Conservation (phyloP, 1,140 invertebrate species). For the Radopholus similis region DNA sequence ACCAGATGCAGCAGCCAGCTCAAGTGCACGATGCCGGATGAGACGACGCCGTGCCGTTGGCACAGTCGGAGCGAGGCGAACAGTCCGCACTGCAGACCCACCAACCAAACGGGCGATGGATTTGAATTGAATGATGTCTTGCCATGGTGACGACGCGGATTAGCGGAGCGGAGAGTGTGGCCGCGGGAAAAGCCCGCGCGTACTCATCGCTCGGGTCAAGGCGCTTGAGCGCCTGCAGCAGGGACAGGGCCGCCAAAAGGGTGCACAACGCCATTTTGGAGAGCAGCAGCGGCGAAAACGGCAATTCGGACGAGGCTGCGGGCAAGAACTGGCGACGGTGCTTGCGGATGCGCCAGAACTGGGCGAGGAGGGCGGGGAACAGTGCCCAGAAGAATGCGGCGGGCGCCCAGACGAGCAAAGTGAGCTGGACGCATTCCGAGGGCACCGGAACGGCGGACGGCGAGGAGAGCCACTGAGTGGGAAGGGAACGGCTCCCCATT, state of each 20-base stretch:
- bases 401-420: constrained; percentile 53
- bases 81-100: constrained; percentile 13
- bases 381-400: constrained; percentile 41
- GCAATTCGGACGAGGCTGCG: constrained; percentile 21
- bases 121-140: too few species aligned
- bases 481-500: constrained; percentile 17
- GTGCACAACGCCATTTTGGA: constrained; percentile 44
- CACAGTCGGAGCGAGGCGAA: constrained; percentile 32
- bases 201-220: constrained; percentile 39
- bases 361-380: constrained; percentile 42
- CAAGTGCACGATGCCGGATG: constrained; percentile 43
- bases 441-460: constrained; percentile 22
- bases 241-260: constrained; percentile 16
- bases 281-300: constrained; percentile 43
- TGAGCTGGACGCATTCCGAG: constrained; percentile 51
- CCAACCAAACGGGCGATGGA: too few species aligned
- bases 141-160: constrained; percentile 47
- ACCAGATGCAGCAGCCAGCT: constrained; percentile 44
- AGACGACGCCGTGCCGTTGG: constrained; percentile 42
- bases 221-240: constrained; percentile 38
- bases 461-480: background rate
- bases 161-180: constrained; percentile 46
- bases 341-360: constrained; percentile 40
- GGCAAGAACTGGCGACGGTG: background rate
- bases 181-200: constrained; percentile 7